These are phyloP conservation scores for Tupaia chinensis DNA, from an alignment of 2,113 vertebrate genomes.

Conservation along the genomic window DNA sequence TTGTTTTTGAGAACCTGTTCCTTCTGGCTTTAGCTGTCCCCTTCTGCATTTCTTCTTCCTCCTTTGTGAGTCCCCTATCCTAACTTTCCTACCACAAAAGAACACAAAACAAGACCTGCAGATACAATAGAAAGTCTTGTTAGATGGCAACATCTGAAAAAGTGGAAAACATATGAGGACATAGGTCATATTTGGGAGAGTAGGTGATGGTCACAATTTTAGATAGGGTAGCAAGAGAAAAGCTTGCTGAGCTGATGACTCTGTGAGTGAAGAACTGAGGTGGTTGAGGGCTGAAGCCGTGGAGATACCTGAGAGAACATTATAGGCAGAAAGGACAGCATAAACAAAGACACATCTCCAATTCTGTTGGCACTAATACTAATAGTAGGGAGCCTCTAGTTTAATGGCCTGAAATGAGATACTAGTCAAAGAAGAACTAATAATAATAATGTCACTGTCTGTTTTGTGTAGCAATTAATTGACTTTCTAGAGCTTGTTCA, in stretches of 20 bases:
- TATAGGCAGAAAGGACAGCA: neutral
- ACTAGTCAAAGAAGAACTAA: constrained; percentile 29
- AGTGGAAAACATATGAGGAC: neutral
- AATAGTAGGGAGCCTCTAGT: neutral
- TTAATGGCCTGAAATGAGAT: constrained; percentile 31
- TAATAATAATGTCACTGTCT: neutral
- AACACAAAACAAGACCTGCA: neutral
- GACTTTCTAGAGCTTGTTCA: neutral
- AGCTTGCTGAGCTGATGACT: neutral
- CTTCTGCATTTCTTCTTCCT: too few relatives aligned
- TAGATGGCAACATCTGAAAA: neutral
- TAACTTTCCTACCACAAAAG: too few relatives aligned
- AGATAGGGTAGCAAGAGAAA: neutral
- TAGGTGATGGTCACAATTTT: neutral
- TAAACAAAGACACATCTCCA: neutral
- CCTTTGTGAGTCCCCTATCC: too few relatives aligned
- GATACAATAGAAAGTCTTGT: neutral
- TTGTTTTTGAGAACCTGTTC: too few relatives aligned
- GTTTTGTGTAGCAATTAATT: constrained; percentile 19
- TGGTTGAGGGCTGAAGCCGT: neutral
- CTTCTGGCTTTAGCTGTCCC: too few relatives aligned
- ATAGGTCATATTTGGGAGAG: neutral
- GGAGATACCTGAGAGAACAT: neutral
- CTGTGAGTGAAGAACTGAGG: neutral
- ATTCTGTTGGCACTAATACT: neutral